Percentiles rank a stretch among this genome's conserved stretches.
These are phyloP conservation scores for Leucopternis melanops DNA, from an alignment of 2,113 vertebrate genomes.

Conservation along the genomic window DNA sequence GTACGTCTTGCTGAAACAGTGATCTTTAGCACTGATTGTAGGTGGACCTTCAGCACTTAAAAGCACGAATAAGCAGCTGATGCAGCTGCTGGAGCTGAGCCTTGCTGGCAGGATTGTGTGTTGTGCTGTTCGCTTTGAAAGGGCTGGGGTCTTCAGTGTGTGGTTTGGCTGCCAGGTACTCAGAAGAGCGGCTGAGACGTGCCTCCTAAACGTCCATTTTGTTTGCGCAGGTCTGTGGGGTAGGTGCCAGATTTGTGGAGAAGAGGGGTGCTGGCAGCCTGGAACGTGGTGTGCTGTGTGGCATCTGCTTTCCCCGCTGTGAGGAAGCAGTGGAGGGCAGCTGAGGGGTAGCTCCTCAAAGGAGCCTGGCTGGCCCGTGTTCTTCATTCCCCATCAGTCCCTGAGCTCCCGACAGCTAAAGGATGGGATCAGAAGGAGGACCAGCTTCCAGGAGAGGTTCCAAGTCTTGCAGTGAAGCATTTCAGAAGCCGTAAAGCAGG, in stretches of 20 bases:
- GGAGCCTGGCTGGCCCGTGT: neutral
- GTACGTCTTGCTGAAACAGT: neutral
- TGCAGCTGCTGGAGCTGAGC: neutral
- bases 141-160: neutral
- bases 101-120: neutral
- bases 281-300: neutral
- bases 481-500: neutral
- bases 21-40: neutral
- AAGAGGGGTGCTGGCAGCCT: neutral
- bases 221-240: rapidly evolving
- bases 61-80: neutral
- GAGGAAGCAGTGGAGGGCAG: neutral
- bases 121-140: neutral
- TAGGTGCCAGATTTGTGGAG: neutral
- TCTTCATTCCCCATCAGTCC: neutral
- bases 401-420: neutral
- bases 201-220: rapidly evolving
- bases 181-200: neutral
- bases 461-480: neutral
- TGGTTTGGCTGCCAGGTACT: neutral
- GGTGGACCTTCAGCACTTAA: neutral
- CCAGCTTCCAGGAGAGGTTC: neutral
- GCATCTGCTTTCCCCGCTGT: rapidly evolving
- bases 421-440: neutral
- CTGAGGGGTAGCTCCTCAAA: neutral